phyloP scores from a whole-genome alignment of 2,113 vertebrate species.

The Felis catus region DNA sequence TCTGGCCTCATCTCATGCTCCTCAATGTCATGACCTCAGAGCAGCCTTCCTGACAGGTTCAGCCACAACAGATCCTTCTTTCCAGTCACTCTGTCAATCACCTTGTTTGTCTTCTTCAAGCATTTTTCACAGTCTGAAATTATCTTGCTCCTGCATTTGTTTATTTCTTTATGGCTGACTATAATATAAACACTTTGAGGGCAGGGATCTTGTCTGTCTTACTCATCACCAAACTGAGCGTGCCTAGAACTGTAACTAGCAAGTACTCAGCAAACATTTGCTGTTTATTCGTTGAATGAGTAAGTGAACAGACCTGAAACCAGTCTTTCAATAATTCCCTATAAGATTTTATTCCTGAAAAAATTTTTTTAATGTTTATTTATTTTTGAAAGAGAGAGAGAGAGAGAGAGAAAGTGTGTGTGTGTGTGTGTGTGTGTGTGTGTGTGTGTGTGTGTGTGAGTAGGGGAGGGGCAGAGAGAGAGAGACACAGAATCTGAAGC shows the following conservation, averaged over 20 bases:
- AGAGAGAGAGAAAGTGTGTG: no score
- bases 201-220: not conserved
- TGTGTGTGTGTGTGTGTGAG: no score
- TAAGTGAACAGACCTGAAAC: not conserved
- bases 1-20: not conserved
- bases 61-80: not conserved
- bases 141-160: not conserved
- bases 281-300: not conserved
- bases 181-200: not conserved
- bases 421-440: no score
- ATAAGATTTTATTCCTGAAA: not conserved
- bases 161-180: not conserved
- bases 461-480: no score
- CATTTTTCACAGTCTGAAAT: not conserved
- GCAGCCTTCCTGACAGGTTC: not conserved
- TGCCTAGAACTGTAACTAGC: not conserved
- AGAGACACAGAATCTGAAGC: no score
- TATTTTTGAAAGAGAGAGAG: no score
- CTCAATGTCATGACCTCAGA: not conserved
- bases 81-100: not conserved
- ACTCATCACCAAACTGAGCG: not conserved
- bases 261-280: not conserved
- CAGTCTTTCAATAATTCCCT: not conserved
- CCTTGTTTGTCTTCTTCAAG: not conserved
- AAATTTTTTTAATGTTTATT: no score